Evolutionary conservation across 2,888 invertebrate genomes (phyloP), one percentile per base, ranked within the genome.

Genomic region (Amblyjoppa proteus): DNA sequence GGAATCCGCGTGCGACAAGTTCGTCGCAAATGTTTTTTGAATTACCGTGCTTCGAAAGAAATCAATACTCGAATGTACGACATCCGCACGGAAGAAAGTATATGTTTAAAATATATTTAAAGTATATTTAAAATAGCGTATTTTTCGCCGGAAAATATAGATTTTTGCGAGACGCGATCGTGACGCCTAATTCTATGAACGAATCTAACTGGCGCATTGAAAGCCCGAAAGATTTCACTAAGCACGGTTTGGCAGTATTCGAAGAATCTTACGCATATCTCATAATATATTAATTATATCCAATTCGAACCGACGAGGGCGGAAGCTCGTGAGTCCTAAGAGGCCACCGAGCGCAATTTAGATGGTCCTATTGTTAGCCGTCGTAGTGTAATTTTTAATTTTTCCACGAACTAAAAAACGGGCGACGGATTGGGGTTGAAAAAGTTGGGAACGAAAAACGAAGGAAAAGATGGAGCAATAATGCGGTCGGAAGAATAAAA

Each of bases 401-500:
- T 61, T 74, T 61, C 7, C 9, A 11, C 41, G 5, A 41, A 11
- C 9, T 41, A 41, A 11, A 41, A 11, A 41, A 11, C 9, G 41
- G 3, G 11, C 2, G 11, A 3, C 9, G 3, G 41, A 41, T 41
- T 20, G 20, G 20, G 64, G 3, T 9, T 38, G 66, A 74, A 58
- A 73, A 34, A 25, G 3, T 4, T 28, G 7, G 58, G 28, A 77
- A 73, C 20, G 16, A 82, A 64, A 71, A 77, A 66, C 7, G 64
- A 58, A 82, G n/a, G 66, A 34, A 49, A 56, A 66, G 49, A 66
- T 66, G 34, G 69, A 80, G 70, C 76, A 84, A 84, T 84, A 79
- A 75, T 64, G 64, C 56, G 70, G 75, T 61, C 41, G 68, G 68
- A 49, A 56, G 80, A 70, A 77, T 81, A 84, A 84, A 84, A 58